Percentiles rank a stretch among this genome's conserved stretches.
These are phyloP conservation scores for Bombyx huttoni DNA, from an alignment of 2,888 invertebrate genomes.

Conservation along the genomic window DNA sequence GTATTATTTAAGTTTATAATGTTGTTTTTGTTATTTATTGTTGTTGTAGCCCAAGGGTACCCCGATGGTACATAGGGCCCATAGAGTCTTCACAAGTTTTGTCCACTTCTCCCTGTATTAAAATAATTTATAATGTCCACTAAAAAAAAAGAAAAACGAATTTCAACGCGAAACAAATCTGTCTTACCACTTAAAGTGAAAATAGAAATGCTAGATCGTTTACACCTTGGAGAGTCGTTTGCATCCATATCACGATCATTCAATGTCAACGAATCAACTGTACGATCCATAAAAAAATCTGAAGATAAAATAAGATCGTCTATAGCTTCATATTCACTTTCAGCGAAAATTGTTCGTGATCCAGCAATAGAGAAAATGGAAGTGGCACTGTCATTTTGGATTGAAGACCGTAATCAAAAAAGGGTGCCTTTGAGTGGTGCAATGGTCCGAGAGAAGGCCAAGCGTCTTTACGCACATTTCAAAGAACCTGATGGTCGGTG, in stretches of 20 bases:
- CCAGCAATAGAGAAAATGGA: neutral
- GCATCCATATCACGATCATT: constrained; percentile 12
- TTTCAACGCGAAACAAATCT: too few relatives aligned
- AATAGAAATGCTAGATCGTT: constrained; percentile 6
- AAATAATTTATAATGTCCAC: too few relatives aligned
- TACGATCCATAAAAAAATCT: constrained; percentile 8
- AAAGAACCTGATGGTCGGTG: constrained; percentile 8
- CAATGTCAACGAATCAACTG: constrained; percentile 12
- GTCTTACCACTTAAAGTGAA: neutral
- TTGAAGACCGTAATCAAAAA: constrained; percentile 10
- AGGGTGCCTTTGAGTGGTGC: constrained; percentile 13
- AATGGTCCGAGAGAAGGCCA: constrained; percentile 14
- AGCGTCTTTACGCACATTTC: constrained; percentile 16
- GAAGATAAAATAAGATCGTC: constrained; percentile 13
- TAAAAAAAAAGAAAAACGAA: too few relatives aligned
- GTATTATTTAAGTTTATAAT: too few relatives aligned
- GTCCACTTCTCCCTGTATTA: too few relatives aligned
- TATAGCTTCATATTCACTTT: constrained; percentile 14
- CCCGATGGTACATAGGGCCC: too few relatives aligned
- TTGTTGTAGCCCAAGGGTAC: too few relatives aligned
- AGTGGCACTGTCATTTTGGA: constrained; percentile 15
- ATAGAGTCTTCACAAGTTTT: too few relatives aligned
- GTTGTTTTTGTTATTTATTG: too few relatives aligned
- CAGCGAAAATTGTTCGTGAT: constrained; percentile 9
- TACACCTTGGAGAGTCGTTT: constrained; percentile 1